A percentile compares a stretch with the other conserved stretches of the same genome.
Evolutionary conservation across 2,888 invertebrate species (phyloP).

Genomic region (Coenonympha arcania): DNA sequence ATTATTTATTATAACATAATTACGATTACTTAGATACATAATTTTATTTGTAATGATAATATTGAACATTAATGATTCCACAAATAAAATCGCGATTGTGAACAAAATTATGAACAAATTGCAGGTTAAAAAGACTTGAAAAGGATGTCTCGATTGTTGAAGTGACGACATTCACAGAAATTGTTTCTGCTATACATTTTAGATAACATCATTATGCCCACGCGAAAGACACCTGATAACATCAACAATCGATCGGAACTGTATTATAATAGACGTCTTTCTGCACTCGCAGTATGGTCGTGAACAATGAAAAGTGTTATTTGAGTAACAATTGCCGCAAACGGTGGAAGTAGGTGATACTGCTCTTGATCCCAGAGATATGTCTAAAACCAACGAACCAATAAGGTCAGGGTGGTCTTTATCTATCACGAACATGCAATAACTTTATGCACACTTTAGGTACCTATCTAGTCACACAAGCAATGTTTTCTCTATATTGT

Average conservation of each 20-base stretch:
- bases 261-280: constrained; percentile 29
- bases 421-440: constrained; percentile 61
- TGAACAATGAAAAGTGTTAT: constrained; percentile 7
- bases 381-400: constrained; percentile 36
- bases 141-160: constrained; percentile 19
- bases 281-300: constrained; percentile 8
- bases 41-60: too few relatives aligned
- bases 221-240: constrained; percentile 47
- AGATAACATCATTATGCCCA: constrained; percentile 58
- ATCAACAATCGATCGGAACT: constrained; percentile 43
- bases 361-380: constrained; percentile 30
- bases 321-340: constrained; percentile 6
- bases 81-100: too few relatives aligned
- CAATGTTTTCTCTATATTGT: constrained; percentile 52
- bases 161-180: constrained; percentile 40
- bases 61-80: too few relatives aligned
- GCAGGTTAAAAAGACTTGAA: background rate
- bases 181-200: constrained; percentile 44
- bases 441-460: constrained; percentile 44
- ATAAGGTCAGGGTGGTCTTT: constrained; percentile 48
- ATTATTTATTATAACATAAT: too few relatives aligned
- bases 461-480: constrained; percentile 56
- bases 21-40: too few relatives aligned
- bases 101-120: too few relatives aligned
- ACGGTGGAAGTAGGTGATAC: constrained; percentile 16